Base-by-base conservation (phyloP, 1,140 invertebrate genomes). In the Magallana gigas region DNA sequence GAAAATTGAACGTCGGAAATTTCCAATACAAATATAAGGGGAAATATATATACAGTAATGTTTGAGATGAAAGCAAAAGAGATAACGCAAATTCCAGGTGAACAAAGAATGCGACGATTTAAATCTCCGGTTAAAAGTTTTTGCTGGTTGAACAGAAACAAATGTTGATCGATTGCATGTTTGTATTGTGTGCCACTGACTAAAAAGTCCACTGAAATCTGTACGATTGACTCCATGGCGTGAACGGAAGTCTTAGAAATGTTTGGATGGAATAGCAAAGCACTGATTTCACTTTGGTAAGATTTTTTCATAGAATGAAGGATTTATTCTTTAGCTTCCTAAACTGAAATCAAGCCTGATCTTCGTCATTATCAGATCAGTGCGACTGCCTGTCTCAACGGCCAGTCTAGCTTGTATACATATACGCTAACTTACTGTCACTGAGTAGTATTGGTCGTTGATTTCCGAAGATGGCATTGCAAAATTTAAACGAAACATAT, bases 241-340 rank as follows among this genome's bases (percentile, higher is more conserved):
- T n/a, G 60, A 64, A 64, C 16, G 60, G 5, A 64, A 18, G 60
- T 16, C 6, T 16, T 62, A n/a, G 16, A n/a, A 64, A 18, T n/a
- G 16, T n/a, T n/a, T 64, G 18, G 14, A 64, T n/a, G 60, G 60
- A 64, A 64, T 64, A 64, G 16, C 18, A 1, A 7, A 64, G 18
- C 60, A 64, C 18, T 64, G 60, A 14, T 64, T n/a, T 64, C 60
- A 64, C 18, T 64, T 16, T 64, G 60, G 60, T 64, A 64, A 64
- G 60, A 7, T 5, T n/a, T 18, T 64, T 64, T n/a, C 6, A 64
- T 62, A 62, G 5, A n/a, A 5, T 16, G 14, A 14, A 59, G 8
- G 14, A 16, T 64, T n/a, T 12, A 14, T 62, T 62, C 60, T 14
- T 62, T n/a, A 62, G 12, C 14, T 64, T 18, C 18, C 18, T 5